These are phyloP conservation scores for Danaus melanippus DNA, from an alignment of 1,140 invertebrate genomes.

Conservation along the genomic window DNA sequence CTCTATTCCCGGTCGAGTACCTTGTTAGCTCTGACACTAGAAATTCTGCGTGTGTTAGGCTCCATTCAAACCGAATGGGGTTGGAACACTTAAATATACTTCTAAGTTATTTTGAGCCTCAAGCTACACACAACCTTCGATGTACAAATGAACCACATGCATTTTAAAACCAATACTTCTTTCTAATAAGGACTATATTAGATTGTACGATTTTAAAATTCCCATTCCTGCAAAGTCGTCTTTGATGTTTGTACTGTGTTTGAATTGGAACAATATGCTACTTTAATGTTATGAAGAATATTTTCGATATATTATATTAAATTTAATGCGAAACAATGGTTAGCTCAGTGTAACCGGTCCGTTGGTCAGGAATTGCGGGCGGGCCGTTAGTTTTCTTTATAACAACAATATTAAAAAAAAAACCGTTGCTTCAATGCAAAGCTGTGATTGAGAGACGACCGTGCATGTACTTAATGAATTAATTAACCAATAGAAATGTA, in stretches of 20 bases:
- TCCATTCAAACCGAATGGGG: conserved; percentile 26
- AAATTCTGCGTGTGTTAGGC: conserved; percentile 21
- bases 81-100: conserved; percentile 25
- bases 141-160: conserved; percentile 3
- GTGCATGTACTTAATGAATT: too few relatives aligned
- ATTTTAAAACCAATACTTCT: conserved; percentile 16
- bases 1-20: conserved; percentile 13
- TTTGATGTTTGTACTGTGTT: conserved; percentile 11
- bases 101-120: conserved; percentile 14
- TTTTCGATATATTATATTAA: too few relatives aligned
- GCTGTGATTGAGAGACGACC: too few relatives aligned
- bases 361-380: conserved; percentile 10
- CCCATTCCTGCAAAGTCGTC: conserved; percentile 9
- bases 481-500: too few relatives aligned
- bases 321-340: too few relatives aligned
- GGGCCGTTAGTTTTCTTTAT: conserved; percentile 11
- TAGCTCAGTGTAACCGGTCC: conserved; percentile 13
- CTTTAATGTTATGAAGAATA: too few relatives aligned
- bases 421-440: too few relatives aligned
- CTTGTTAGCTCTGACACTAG: conserved; percentile 29
- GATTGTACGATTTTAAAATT: conserved; percentile 11
- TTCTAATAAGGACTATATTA: conserved; percentile 6
- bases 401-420: background rate
- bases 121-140: conserved; percentile 16
- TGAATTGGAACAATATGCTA: too few relatives aligned